Base-by-base conservation (phyloP, 2,888 invertebrate species). In the Caradrina clavipalpis region DNA sequence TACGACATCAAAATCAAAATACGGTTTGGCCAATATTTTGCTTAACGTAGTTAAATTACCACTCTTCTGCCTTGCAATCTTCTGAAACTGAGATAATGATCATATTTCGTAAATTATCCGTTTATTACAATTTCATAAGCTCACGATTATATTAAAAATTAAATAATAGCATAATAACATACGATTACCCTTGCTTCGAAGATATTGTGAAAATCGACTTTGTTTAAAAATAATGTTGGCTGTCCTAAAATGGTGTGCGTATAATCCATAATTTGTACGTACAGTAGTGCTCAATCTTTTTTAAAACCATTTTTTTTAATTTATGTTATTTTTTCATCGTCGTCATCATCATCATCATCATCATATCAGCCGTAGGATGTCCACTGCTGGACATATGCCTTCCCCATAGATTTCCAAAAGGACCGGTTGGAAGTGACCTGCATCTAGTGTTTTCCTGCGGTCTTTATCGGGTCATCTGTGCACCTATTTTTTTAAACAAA, bases 201-300 rank as follows among this genome's bases (percentile, higher is more conserved):
- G 51, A 69, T 65, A 53, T 62, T 59, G 35, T 22, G 49, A 60
- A 56, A 56, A 62, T 75, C 19, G 19, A 35, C 35, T 58, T 68
- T 62, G 61, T 62, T 65, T 63, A 42, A 62, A 72, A 65, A 69
- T 69, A 72, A 67, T 49, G 17, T 69, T 58, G 51, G 19, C 13
- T 50, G 11, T 21, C 61, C 19, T 60, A 57, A 75, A 81, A 75
- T 53, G 65, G 67, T 54, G n/a, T 51, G 63, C 22, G 61, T 58
- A 58, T 63, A 78, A 81, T 80, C 53, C 42, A 62, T 69, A 78
- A 78, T 78, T 65, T 21, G 26, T 15, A 11, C 6, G 21, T 5
- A 13, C 73, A 71, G 61, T 31, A 64, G n/a, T 51, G 0, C 8
- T 35, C 59, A 76, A 67, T 1, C 19, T 51, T 60, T 51, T 10